Evolutionary conservation across 2,113 vertebrate species (phyloP), one percentile per base, ranked within the genome.

Genomic region (Cranoglanis bouderius): DNA sequence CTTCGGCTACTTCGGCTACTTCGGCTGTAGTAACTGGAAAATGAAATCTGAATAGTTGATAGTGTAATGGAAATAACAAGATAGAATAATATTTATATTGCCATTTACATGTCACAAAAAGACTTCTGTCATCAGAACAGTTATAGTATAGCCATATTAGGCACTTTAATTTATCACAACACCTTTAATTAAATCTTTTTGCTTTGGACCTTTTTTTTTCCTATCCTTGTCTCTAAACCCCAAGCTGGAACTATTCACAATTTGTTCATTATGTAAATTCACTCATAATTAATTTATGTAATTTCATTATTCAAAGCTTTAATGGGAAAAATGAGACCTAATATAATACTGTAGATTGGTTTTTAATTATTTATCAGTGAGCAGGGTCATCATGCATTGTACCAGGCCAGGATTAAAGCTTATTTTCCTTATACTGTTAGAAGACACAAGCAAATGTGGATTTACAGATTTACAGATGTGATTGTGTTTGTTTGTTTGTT

Each of bases 251-350:
- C 77, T 51, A 81, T 32, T 49, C 29, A 26, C 18, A 85, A 51
- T 51, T 24, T 67, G 61, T 85, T 85, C 63, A 85, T 67, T 85
- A 85, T 85, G 43, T 67, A 67, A 85, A 85, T 70, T 85, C 53
- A 67, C 29, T 59, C 35, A 82, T 82, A 82, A 59, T 82, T 82
- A 82, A 82, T 82, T 57, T 59, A 59, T 59, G 43, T 49, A 10
- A 67, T 65, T 85, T 67, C 43, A 85, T 85, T 67, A 70, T 70
- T 85, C 43, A 4, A 35, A 24, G n/a, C 63, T 43, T 13, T 86
- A 74, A 77, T 86, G 65, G n/a, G 46, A 35, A 72, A 85, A 85
- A 85, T 35, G 51, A 75, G 67, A 40, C 85, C 53, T 43, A 86
- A 57, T 77, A 59, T 77, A 61, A 86, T 78, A 18, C 26, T 77